Evolutionary conservation across 2,888 invertebrate species (phyloP).

Genomic region (Fragum whitleyi): DNA sequence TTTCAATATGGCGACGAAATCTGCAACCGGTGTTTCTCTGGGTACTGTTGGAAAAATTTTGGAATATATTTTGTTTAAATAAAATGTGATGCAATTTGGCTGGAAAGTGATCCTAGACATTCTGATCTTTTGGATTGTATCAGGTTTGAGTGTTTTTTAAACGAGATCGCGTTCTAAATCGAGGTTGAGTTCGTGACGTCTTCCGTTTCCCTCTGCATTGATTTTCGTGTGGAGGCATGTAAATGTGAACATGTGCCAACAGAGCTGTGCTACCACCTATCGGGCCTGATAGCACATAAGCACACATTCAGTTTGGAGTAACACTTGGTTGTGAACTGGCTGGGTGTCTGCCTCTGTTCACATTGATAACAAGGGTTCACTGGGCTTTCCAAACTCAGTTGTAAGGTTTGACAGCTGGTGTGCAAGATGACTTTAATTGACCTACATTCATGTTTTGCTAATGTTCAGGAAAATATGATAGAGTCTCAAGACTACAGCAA

Average conservation of each 20-base stretch:
- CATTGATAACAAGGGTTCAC: constrained; percentile 26
- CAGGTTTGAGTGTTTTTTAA: constrained; percentile 41
- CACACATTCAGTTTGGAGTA: constrained; percentile 69
- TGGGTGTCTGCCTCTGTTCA: constrained; percentile 25
- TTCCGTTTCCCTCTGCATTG: constrained; percentile 67
- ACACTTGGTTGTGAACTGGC: constrained; percentile 66
- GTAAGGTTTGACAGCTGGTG: constrained; percentile 64
- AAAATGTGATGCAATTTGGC: constrained; percentile 66
- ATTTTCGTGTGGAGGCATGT: constrained; percentile 80
- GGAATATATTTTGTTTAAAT: constrained; percentile 66
- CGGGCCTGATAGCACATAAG: constrained; percentile 68
- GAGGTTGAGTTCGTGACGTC: constrained; percentile 61
- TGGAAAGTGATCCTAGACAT: constrained; percentile 46
- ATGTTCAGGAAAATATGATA: constrained; percentile 74
- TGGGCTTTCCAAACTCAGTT: constrained; percentile 57
- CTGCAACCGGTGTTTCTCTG: constrained; percentile 75
- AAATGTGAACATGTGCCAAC: constrained; percentile 78
- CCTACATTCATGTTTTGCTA: constrained; percentile 77
- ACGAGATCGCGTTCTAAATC: constrained; percentile 53
- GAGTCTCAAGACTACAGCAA: constrained; percentile 73
- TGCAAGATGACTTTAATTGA: constrained; percentile 79
- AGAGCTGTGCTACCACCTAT: constrained; percentile 72
- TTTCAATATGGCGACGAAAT: constrained; percentile 82
- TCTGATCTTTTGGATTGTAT: neutral
- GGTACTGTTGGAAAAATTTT: constrained; percentile 68